Conservation (phyloP, 2,888 invertebrate species). For the Elgonia sp. region DNA sequence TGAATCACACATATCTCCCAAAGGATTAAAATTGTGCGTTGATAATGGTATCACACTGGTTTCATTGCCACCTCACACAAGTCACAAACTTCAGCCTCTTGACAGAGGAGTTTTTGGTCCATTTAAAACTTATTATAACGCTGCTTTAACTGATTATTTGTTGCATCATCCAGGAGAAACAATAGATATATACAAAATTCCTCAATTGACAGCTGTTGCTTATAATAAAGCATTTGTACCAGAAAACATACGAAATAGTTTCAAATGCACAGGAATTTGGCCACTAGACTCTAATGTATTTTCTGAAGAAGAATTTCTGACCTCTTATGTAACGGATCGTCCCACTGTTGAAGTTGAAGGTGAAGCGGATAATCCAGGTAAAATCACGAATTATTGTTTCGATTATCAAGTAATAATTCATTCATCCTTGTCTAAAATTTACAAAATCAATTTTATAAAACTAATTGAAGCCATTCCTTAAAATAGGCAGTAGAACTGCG, state of each 20-base stretch:
- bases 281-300: background rate
- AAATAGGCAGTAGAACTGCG: slow-evolving; percentile 1
- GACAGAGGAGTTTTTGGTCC: slow-evolving; percentile 80
- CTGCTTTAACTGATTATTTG: background rate
- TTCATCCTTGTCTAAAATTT: background rate
- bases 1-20: slow-evolving; percentile 77
- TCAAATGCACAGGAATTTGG: slow-evolving; percentile 1
- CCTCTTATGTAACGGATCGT: background rate
- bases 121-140: background rate
- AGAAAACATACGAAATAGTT: background rate
- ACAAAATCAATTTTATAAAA: background rate
- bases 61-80: slow-evolving; percentile 83
- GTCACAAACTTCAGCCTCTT: slow-evolving; percentile 84
- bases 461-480: background rate
- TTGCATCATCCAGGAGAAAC: background rate
- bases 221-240: background rate
- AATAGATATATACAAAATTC: background rate
- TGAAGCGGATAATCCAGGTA: background rate
- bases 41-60: slow-evolving; percentile 82
- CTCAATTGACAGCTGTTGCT: background rate
- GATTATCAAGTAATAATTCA: background rate
- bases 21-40: slow-evolving; percentile 80
- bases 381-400: background rate
- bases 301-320: background rate
- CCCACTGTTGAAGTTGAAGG: background rate